Conservation (phyloP, 2,888 invertebrate species). For the Tenthredo mesomela region DNA sequence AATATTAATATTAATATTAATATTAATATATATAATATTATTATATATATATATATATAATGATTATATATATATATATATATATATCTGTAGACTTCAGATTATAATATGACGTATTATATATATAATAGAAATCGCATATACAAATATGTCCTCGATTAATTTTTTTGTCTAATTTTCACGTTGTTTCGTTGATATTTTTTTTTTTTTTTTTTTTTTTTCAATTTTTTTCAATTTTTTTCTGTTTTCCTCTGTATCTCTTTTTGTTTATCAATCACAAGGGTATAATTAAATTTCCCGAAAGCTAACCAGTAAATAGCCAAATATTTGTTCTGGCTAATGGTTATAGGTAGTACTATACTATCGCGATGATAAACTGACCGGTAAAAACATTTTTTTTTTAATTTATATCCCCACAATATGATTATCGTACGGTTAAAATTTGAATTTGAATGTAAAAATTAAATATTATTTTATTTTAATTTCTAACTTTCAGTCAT, state of each 20-base stretch:
- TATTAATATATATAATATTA: no score
- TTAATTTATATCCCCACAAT: neutral
- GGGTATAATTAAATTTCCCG: neutral
- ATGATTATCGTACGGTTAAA: neutral
- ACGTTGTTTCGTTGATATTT: neutral
- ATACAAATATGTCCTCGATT: neutral
- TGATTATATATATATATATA: neutral
- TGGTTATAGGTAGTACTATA: neutral
- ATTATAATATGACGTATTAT: neutral
- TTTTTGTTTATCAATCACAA: neutral
- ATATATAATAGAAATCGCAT: no score
- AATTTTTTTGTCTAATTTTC: neutral
- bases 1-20: no score
- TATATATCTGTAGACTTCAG: neutral
- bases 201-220: neutral
- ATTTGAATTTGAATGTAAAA: neutral
- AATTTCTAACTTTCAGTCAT: no score
- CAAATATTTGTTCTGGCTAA: slow-evolving; percentile 7
- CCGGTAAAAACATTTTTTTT: neutral
- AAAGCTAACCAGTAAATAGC: neutral
- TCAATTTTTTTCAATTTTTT: no score
- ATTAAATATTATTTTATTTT: neutral
- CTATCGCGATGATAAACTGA: neutral
- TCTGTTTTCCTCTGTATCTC: neutral
- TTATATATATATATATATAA: no score